Percentiles rank a stretch among this genome's conserved stretches.
phyloP scores from a whole-genome alignment of 2,113 vertebrate genomes.

The Verasper variegatus region DNA sequence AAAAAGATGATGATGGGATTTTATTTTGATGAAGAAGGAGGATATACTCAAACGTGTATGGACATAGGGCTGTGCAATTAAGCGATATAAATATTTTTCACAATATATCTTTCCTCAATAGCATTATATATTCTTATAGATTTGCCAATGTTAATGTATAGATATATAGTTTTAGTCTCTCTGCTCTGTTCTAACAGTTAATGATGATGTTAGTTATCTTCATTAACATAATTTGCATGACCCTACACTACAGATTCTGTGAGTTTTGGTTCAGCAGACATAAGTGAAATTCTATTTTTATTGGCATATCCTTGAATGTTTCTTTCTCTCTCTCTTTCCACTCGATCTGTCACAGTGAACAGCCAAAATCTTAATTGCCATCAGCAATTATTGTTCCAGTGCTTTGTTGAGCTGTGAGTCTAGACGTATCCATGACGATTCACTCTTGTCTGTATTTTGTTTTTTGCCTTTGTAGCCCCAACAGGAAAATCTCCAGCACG shows the following conservation, averaged over 20 bases:
- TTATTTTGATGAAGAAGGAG: conserved; percentile 1
- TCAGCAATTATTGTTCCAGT: conserved; percentile 12
- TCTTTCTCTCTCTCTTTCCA: conserved; percentile 8
- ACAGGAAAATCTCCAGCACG: conserved; percentile 95
- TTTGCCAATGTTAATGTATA: no score
- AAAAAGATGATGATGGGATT: neutral
- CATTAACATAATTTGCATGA: no score
- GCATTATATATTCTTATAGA: no score
- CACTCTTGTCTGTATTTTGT: conserved; percentile 3
- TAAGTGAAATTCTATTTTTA: conserved; percentile 26
- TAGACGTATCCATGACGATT: conserved; percentile 20
- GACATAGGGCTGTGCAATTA: no score
- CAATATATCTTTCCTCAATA: no score
- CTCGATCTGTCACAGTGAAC: conserved; percentile 3
- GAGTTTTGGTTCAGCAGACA: neutral
- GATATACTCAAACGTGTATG: no score
- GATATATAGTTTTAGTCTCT: no score
- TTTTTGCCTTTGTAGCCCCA: conserved; percentile 85
- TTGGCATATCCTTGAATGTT: conserved; percentile 40
- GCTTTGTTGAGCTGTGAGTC: conserved; percentile 3
- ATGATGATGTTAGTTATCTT: no score
- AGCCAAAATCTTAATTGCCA: conserved; percentile 21
- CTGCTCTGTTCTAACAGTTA: no score
- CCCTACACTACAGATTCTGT: no score
- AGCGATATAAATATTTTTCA: no score